Evolutionary conservation across 2,888 invertebrate species (phyloP).

Genomic region (Rhyacophila evoluta): DNA sequence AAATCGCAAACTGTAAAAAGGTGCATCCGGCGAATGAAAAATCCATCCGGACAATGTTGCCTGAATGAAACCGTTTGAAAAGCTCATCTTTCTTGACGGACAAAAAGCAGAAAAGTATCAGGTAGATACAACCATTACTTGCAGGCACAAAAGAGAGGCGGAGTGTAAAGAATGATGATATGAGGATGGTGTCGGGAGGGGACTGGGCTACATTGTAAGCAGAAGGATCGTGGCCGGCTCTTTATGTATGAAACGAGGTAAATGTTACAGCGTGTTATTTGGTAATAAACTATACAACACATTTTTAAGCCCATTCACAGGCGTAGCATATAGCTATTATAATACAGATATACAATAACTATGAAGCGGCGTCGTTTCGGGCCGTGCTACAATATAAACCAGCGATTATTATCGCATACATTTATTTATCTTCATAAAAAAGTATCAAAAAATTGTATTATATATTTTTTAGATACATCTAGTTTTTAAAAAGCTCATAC

Average conservation of each 20-base stretch:
- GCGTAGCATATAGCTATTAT: too few relatives aligned
- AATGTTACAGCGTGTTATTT: neutral
- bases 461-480: too few relatives aligned
- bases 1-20: constrained; percentile 20
- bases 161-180: constrained; percentile 10
- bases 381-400: too few relatives aligned
- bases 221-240: constrained; percentile 9
- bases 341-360: too few relatives aligned
- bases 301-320: too few relatives aligned
- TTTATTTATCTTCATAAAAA: too few relatives aligned
- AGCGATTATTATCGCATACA: too few relatives aligned
- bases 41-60: constrained; percentile 33
- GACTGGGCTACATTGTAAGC: neutral
- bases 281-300: too few relatives aligned
- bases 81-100: constrained; percentile 44
- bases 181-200: constrained; percentile 25
- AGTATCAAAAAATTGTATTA: too few relatives aligned
- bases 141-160: constrained; percentile 27
- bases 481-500: too few relatives aligned
- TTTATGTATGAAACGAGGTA: neutral
- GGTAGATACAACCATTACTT: constrained; percentile 37
- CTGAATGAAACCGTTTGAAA: constrained; percentile 44
- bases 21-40: constrained; percentile 17
- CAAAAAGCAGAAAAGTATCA: constrained; percentile 31
- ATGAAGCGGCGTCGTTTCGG: too few relatives aligned